Percentiles rank a stretch among this genome's conserved stretches.
phyloP scores from a whole-genome alignment of 2,113 vertebrate species.

The Actenoides lindsayi region DNA sequence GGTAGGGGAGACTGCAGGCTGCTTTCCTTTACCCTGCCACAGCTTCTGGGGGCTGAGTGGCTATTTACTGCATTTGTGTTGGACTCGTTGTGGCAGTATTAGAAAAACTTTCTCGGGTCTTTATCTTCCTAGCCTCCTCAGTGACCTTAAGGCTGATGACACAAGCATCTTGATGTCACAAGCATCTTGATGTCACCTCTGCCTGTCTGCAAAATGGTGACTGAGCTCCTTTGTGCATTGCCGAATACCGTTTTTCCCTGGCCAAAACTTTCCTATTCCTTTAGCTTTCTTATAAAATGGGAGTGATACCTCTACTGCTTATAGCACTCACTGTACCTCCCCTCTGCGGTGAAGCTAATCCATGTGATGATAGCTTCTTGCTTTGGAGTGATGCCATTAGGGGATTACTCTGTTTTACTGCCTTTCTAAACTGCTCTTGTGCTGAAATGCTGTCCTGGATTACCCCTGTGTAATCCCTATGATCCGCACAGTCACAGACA shows the following conservation, averaged over 20 bases:
- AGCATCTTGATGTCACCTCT: neutral
- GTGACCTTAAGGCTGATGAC: neutral
- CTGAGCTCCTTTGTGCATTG: neutral
- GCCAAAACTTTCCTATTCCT: neutral
- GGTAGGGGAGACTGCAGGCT: neutral
- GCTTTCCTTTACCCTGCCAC: neutral
- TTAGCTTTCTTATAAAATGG: neutral
- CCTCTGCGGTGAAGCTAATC: neutral
- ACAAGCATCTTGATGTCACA: neutral
- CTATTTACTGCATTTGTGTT: neutral
- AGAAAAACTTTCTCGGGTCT: neutral
- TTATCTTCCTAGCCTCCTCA: neutral
- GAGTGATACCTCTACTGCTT: neutral
- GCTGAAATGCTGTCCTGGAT: conserved; percentile 31
- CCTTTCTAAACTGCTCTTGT: neutral
- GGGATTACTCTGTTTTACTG: conserved; percentile 10
- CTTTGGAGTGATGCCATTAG: conserved; percentile 6
- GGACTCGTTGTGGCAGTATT: neutral
- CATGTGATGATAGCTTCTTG: neutral
- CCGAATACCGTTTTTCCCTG: neutral
- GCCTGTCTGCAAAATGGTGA: neutral
- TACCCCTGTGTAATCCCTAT: conserved; percentile 11
- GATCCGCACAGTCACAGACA: neutral
- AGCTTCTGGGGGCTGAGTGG: neutral
- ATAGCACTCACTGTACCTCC: neutral